Evolutionary conservation across 2,113 vertebrate genomes (phyloP).

Genomic region (Eonycteris spelaea): DNA sequence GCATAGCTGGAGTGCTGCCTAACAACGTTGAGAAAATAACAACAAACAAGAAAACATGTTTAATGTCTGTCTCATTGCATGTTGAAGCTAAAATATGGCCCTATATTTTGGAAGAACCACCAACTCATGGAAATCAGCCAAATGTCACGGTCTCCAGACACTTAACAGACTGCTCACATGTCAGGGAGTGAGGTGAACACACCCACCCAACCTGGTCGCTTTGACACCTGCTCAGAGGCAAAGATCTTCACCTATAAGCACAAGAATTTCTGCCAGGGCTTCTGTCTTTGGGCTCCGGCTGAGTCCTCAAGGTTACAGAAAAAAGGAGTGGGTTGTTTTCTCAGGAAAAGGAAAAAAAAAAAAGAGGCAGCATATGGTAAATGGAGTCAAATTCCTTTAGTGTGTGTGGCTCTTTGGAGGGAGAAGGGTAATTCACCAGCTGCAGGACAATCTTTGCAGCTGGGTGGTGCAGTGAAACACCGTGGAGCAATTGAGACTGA

Average conservation of each 20-base stretch:
- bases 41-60: not conserved
- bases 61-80: not conserved
- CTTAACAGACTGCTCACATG: not conserved
- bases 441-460: constrained; percentile 52
- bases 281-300: not conserved
- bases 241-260: not conserved
- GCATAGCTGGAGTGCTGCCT: not conserved
- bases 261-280: not conserved
- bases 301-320: constrained; percentile 16
- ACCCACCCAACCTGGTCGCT: not conserved
- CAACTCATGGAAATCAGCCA: not conserved
- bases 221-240: not conserved
- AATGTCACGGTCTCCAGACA: not conserved
- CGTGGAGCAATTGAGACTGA: constrained; percentile 36
- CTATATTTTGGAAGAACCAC: not conserved
- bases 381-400: constrained; percentile 64
- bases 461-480: not conserved
- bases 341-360: not conserved
- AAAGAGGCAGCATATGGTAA: constrained; percentile 71
- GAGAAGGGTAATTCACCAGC: constrained; percentile 69
- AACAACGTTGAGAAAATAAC: not conserved
- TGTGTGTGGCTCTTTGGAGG: not conserved
- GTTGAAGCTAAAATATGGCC: not conserved
- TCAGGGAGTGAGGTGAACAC: not conserved
- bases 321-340: constrained; percentile 38